Percentiles rank a stretch among this genome's conserved stretches.
These are phyloP conservation scores for Chaetodon auriga DNA, from an alignment of 2,113 vertebrate species.

Conservation along the genomic window DNA sequence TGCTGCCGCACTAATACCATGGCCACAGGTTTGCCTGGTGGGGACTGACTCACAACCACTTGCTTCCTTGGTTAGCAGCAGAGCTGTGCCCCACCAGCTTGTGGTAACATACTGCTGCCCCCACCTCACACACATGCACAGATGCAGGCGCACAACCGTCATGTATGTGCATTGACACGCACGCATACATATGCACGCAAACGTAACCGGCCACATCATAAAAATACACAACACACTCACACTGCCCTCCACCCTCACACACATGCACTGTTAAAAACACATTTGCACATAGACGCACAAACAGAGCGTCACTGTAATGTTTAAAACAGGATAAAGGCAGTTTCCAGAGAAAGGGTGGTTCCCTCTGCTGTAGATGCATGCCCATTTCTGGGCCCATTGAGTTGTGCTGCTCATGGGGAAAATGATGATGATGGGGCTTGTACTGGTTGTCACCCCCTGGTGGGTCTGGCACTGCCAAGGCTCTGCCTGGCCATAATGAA, in stretches of 20 bases:
- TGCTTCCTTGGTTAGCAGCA: slow-evolving; percentile 74
- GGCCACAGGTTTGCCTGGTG: slow-evolving; percentile 73
- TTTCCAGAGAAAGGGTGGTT: slow-evolving; percentile 82
- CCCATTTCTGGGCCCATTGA: slow-evolving; percentile 65
- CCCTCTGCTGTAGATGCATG: slow-evolving; percentile 63
- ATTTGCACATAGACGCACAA: slow-evolving; percentile 68
- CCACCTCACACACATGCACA: slow-evolving; percentile 66
- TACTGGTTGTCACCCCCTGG: slow-evolving; percentile 72
- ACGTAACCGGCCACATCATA: slow-evolving; percentile 59
- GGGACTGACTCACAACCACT: slow-evolving; percentile 82
- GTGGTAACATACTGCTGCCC: slow-evolving; percentile 73
- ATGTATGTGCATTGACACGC: slow-evolving; percentile 34
- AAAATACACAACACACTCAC: slow-evolving; percentile 70
- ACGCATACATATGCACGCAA: slow-evolving; percentile 40
- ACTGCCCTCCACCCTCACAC: slow-evolving; percentile 63
- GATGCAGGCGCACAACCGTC: slow-evolving; percentile 27
- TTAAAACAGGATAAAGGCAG: slow-evolving; percentile 78
- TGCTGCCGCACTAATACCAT: slow-evolving; percentile 59
- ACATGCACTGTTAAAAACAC: slow-evolving; percentile 66
- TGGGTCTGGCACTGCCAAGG: slow-evolving; percentile 67
- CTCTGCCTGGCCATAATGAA: slow-evolving; percentile 62
- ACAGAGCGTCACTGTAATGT: slow-evolving; percentile 75
- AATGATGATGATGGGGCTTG: slow-evolving; percentile 72
- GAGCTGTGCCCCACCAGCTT: slow-evolving; percentile 72
- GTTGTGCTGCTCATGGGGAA: slow-evolving; percentile 66